Conservation (phyloP, 2,888 invertebrate species). For the Cheilosia pagana region DNA sequence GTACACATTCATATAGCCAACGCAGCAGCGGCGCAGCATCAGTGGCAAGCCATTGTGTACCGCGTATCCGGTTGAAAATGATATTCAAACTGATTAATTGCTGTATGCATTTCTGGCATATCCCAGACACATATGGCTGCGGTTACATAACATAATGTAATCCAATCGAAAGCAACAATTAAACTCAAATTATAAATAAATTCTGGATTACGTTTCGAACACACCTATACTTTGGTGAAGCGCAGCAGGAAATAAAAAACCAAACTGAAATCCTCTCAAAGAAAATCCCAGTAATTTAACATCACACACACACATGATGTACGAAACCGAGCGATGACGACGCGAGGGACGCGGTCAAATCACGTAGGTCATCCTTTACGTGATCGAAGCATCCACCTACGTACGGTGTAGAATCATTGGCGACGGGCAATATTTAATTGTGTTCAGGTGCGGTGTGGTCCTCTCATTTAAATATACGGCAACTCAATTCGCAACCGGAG, state of each 20-base stretch:
- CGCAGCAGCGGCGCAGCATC: background rate
- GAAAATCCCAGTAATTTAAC: constrained; percentile 64
- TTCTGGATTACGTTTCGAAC: constrained; percentile 47
- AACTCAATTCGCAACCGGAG: constrained; percentile 48
- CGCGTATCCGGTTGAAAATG: constrained; percentile 35
- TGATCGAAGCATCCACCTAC: constrained; percentile 47
- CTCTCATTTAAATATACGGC: constrained; percentile 66
- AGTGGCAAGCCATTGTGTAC: constrained; percentile 1
- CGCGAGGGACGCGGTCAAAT: constrained; percentile 42
- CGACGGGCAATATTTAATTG: constrained; percentile 59
- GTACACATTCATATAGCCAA: too few species aligned
- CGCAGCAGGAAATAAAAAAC: background rate
- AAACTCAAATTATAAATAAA: constrained; percentile 68
- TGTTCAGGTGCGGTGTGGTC: constrained; percentile 16
- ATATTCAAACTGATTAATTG: constrained; percentile 69
- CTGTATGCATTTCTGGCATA: constrained; percentile 49
- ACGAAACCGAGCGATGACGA: constrained; percentile 5
- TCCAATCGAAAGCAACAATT: constrained; percentile 68
- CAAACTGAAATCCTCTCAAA: constrained; percentile 34
- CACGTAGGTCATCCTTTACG: constrained; percentile 73
- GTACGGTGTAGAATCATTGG: constrained; percentile 38
- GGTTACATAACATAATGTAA: constrained; percentile 56
- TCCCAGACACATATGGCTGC: constrained; percentile 30
- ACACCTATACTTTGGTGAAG: background rate
- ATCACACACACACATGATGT: constrained; percentile 42